These are phyloP conservation scores for Xiphorhynchus elegans DNA, from an alignment of 2,113 vertebrate genomes.

Conservation along the genomic window DNA sequence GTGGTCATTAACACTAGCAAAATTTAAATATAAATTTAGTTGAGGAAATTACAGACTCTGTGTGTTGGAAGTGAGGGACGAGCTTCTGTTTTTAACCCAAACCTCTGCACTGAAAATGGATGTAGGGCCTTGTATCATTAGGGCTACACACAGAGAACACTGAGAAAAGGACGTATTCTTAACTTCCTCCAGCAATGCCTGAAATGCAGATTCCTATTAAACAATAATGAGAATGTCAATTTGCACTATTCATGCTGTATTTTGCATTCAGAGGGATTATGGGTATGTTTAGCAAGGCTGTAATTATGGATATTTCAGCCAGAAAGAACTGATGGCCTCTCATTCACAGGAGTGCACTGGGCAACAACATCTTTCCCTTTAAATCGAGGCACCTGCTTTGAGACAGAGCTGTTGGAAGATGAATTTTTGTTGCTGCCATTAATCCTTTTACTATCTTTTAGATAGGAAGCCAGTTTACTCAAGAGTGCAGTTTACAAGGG, in stretches of 20 bases:
- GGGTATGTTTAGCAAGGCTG: background rate
- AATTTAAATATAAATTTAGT: background rate
- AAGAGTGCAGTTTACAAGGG: slow-evolving; percentile 74
- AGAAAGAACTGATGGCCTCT: background rate
- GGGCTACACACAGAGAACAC: background rate
- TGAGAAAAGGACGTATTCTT: background rate
- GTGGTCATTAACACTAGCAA: background rate
- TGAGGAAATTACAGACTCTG: background rate
- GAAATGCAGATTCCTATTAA: background rate
- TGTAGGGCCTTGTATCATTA: background rate
- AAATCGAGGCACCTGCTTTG: background rate
- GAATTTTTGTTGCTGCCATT: background rate
- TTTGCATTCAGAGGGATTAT: background rate
- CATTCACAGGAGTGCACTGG: background rate
- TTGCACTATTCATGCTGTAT: background rate
- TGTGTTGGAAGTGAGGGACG: background rate
- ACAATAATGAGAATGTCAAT: background rate
- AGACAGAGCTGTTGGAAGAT: background rate
- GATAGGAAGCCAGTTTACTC: slow-evolving; percentile 72
- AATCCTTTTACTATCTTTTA: slow-evolving; percentile 31
- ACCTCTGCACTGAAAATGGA: background rate
- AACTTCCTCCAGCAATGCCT: background rate
- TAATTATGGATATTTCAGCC: background rate
- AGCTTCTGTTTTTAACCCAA: background rate
- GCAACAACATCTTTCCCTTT: background rate